Percentiles rank a stretch among this genome's conserved stretches.
These are phyloP conservation scores for Drosophila neotestacea DNA, from an alignment of 2,888 invertebrate species.

Conservation along the genomic window DNA sequence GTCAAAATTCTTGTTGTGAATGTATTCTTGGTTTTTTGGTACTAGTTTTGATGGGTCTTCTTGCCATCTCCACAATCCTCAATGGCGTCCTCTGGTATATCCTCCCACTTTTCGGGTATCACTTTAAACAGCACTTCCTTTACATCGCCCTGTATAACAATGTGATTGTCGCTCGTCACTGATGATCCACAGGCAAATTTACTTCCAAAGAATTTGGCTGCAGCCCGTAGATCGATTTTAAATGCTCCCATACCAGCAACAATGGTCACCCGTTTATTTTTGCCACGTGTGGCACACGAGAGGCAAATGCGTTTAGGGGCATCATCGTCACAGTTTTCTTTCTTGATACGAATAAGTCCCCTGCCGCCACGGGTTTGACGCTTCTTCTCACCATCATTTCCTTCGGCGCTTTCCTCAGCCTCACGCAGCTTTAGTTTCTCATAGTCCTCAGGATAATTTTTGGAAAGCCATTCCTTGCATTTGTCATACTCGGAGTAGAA, in stretches of 20 bases:
- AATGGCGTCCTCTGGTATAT: slow-evolving; percentile 18
- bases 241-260: slow-evolving; percentile 38
- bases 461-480: slow-evolving; percentile 51
- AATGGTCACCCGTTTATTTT: slow-evolving; percentile 51
- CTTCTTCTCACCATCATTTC: slow-evolving; percentile 34
- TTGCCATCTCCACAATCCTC: slow-evolving; percentile 40
- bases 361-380: slow-evolving; percentile 51
- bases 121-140: slow-evolving; percentile 39
- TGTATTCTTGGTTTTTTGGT: background rate
- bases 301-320: slow-evolving; percentile 28
- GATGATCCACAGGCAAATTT: slow-evolving; percentile 52
- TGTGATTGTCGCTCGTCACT: slow-evolving; percentile 36
- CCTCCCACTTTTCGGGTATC: slow-evolving; percentile 49
- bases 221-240: slow-evolving; percentile 47
- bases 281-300: slow-evolving; percentile 43
- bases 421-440: slow-evolving; percentile 25
- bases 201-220: slow-evolving; percentile 50
- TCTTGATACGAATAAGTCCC: slow-evolving; percentile 38
- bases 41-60: slow-evolving; percentile 7
- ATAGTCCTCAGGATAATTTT: slow-evolving; percentile 45
- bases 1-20: slow-evolving; percentile 6
- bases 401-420: slow-evolving; percentile 6
- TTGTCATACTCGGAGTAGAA: slow-evolving; percentile 50
- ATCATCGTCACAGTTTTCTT: slow-evolving; percentile 24
- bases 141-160: slow-evolving; percentile 53